Percentiles rank a stretch among this genome's conserved stretches.
These are phyloP conservation scores for Hirudo medicinalis DNA, from an alignment of 1,140 invertebrate species.

Conservation along the genomic window DNA sequence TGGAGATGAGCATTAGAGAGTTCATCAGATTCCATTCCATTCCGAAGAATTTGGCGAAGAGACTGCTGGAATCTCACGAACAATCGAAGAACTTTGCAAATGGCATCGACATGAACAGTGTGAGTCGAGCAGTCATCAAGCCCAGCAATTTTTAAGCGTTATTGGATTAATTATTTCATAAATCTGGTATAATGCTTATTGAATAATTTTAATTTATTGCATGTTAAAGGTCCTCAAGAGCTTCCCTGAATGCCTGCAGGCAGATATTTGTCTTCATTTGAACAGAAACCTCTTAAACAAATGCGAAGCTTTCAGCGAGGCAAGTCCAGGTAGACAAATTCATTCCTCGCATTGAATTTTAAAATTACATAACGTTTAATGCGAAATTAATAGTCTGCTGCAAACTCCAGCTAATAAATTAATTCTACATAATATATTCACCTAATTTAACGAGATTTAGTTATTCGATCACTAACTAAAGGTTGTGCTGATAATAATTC, in stretches of 20 bases:
- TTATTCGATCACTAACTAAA: no score
- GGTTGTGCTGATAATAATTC: background rate
- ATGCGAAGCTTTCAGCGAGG: slow-evolving; percentile 26
- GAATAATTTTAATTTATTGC: no score
- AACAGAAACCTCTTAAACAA: slow-evolving; percentile 50
- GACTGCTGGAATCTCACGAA: slow-evolving; percentile 95
- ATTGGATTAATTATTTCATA: no score
- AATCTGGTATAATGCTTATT: no score
- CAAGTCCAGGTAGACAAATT: slow-evolving; percentile 22
- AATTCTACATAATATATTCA: no score
- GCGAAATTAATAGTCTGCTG: no score
- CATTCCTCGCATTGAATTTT: no score
- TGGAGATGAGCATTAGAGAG: slow-evolving; percentile 86
- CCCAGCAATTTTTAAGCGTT: no score
- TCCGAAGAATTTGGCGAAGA: slow-evolving; percentile 84
- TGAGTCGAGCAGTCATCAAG: slow-evolving; percentile 22
- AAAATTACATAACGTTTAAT: no score
- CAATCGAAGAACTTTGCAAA: slow-evolving; percentile 98
- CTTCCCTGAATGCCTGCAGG: slow-evolving; percentile 89
- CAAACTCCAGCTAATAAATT: no score
- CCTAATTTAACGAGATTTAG: no score
- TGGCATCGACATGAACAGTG: slow-evolving; percentile 93
- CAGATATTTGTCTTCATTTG: slow-evolving; percentile 89
- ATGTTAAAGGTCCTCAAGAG: slow-evolving; percentile 61
- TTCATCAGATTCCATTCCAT: slow-evolving; percentile 55